Percentiles rank a stretch among this genome's conserved stretches.
phyloP scores from a whole-genome alignment of 2,797 vertebrate genomes.

The Anomalospiza imberbis region DNA sequence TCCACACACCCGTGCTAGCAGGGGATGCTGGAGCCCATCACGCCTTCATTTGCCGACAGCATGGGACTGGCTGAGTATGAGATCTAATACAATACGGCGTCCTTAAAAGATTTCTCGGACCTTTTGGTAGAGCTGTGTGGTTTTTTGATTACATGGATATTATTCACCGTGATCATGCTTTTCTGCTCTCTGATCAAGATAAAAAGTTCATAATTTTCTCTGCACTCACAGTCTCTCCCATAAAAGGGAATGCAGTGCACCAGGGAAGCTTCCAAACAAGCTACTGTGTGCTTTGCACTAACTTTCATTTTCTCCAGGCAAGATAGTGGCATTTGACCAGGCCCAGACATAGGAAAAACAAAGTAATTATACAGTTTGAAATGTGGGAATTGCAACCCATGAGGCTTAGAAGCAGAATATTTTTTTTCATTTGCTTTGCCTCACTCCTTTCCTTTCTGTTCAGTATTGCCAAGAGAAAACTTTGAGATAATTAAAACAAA shows the following conservation, averaged over 20 bases:
- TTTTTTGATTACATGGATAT: background rate
- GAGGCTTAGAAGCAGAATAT: background rate
- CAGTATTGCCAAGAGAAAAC: background rate
- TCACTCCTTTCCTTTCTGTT: background rate
- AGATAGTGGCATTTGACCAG: background rate
- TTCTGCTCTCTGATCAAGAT: background rate
- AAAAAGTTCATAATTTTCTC: background rate
- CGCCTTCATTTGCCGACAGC: background rate
- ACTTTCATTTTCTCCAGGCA: background rate
- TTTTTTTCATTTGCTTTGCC: background rate
- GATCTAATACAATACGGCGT: background rate
- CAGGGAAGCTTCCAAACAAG: background rate
- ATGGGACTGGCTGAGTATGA: background rate
- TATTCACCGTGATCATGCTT: background rate
- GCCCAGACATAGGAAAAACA: background rate
- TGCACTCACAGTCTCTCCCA: background rate
- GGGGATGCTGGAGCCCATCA: accelerated
- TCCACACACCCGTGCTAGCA: background rate
- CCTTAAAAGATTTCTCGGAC: background rate
- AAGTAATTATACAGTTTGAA: background rate
- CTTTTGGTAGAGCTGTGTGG: accelerated
- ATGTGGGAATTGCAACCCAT: accelerated
- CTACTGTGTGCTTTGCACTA: background rate
- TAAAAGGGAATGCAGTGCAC: background rate
- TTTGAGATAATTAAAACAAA: background rate